phyloP scores from a whole-genome alignment of 2,113 vertebrate genomes.

The Semnopithecus entellus region DNA sequence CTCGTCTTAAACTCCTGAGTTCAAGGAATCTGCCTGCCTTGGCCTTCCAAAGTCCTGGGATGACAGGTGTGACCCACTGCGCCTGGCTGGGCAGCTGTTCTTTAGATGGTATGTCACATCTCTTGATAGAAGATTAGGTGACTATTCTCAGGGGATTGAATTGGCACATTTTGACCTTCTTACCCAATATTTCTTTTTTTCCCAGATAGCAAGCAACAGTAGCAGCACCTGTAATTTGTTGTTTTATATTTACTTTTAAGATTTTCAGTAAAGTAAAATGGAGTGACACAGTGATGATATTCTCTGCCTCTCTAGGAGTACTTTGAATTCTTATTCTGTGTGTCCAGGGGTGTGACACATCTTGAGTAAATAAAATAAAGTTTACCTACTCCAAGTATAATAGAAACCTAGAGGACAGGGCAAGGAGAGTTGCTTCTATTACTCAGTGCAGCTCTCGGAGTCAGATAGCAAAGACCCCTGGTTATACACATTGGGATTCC shows the following conservation, averaged over 20 bases:
- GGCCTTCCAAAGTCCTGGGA: no score
- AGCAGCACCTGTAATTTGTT: neutral
- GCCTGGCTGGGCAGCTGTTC: no score
- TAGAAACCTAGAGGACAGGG: neutral
- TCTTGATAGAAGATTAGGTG: neutral
- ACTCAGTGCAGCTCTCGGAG: neutral
- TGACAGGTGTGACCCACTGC: no score
- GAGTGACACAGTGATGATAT: neutral
- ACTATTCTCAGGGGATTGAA: neutral
- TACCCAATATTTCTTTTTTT: neutral
- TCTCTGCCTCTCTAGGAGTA: neutral
- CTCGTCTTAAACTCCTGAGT: no score
- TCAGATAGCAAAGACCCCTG: neutral
- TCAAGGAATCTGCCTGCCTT: no score
- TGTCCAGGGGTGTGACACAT: neutral
- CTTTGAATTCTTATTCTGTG: neutral
- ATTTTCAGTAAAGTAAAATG: conserved; percentile 6
- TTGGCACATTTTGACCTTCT: neutral
- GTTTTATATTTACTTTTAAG: neutral
- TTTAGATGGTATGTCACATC: neutral
- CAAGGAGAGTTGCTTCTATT: neutral
- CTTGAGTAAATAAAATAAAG: neutral
- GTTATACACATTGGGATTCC: neutral
- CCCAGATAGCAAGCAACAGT: neutral
- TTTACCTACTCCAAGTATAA: neutral